These are phyloP conservation scores for Columba janthina DNA, from an alignment of 2,113 vertebrate genomes.

Conservation along the genomic window DNA sequence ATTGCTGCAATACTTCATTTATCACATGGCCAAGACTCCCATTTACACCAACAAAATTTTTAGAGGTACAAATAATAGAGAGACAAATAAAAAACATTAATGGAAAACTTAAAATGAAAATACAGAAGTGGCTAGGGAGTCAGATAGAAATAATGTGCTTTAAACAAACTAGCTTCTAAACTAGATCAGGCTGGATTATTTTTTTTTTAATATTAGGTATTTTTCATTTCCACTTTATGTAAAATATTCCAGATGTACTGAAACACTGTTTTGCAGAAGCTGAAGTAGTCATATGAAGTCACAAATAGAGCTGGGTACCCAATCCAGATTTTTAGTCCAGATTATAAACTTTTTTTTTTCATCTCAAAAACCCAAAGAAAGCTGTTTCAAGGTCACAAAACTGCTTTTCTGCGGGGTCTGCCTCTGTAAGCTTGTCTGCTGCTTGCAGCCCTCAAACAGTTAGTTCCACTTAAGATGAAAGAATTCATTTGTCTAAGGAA, in stretches of 20 bases:
- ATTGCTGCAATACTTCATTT: neutral
- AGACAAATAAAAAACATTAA: neutral
- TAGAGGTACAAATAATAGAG: neutral
- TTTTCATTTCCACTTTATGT: neutral
- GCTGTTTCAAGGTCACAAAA: neutral
- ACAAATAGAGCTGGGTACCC: neutral
- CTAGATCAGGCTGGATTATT: neutral
- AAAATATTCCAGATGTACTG: neutral
- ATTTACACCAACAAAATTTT: neutral
- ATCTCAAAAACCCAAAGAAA: neutral
- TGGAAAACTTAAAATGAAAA: neutral
- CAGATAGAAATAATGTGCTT: neutral
- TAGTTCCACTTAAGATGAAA: neutral
- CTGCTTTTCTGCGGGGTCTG: fast-evolving
- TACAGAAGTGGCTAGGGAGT: neutral
- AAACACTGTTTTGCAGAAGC: neutral
- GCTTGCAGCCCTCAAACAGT: neutral
- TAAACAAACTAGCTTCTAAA: neutral
- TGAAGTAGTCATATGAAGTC: neutral
- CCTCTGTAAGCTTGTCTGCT: neutral
- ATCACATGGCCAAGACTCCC: neutral
- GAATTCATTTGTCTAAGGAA: neutral
- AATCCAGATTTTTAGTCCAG: neutral
- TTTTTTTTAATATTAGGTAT: neutral
- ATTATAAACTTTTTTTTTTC: neutral